Evolutionary conservation across 2,888 invertebrate species (phyloP), one percentile per base, ranked within the genome.

Genomic region (Drosophila quinaria): DNA sequence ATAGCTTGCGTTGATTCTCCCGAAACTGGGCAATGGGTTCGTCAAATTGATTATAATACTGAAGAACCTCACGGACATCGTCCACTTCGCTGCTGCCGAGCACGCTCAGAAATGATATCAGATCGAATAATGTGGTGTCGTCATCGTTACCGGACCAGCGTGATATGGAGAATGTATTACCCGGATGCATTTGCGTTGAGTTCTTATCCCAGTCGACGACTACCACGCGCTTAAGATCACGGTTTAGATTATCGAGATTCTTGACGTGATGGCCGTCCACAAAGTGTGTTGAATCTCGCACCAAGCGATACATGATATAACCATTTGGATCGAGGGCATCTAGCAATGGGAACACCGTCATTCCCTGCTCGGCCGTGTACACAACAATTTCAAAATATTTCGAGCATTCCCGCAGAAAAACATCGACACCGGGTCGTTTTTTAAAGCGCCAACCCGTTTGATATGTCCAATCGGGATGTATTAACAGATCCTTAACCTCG

Each of bases 381-480:
- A 99, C 95, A 6, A 99, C 98, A 78, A 98, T 96, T 94, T 99
- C 99, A 93, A 98, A 99, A 13, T 98, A 96, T 70, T 96, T 96
- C 6, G 97, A 96, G 41, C 97, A 95, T 68, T 97, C 95, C 88
- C 98, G 97, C 11, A 99, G 93, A 92, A 99, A 98, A 80, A 97
- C 96, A 90, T 99, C 98, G 0, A 99, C 95, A 41, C 98, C 98
- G 0, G 99, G 99, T 47, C 99, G 95, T 93, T 99, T 99, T 93
- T 99, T 98, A 92, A 99, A 99, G 85, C 99, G 95, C 98, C 98
- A 99, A 4, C 99, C 99, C 70, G 98, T 98, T 92, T 97, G 96
- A 91, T 98, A 98, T 92, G 98, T 98, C 99, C 99, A 99, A 91
- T 99, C 99, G 0, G 99, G 99, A 92, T 99, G 98, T 11, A 99